These are phyloP conservation scores for Ctenopoma kingsleyae DNA, from an alignment of 2,797 vertebrate species.

Conservation along the genomic window DNA sequence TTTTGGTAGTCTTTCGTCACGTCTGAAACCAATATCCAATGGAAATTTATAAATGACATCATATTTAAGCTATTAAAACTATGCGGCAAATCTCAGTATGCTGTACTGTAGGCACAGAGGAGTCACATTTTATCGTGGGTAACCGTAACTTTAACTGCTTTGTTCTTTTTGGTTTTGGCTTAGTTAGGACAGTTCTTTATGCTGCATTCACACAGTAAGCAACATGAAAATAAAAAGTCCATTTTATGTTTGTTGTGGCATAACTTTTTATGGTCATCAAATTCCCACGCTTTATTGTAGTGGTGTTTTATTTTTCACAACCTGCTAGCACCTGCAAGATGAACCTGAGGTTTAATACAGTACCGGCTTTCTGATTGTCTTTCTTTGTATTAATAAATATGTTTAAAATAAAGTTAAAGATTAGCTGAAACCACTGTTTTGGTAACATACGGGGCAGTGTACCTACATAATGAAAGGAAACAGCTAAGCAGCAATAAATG, in stretches of 20 bases:
- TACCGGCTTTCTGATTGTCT: background rate
- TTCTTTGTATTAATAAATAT: background rate
- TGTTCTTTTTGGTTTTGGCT: background rate
- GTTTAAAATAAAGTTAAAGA: background rate
- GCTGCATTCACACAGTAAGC: conserved; percentile 1
- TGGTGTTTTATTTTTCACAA: background rate
- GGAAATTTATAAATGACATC: background rate
- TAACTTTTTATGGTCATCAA: background rate
- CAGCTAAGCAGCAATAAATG: conserved; percentile 19
- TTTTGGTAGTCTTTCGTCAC: background rate
- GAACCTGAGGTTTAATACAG: background rate
- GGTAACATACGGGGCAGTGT: background rate
- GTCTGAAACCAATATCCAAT: background rate
- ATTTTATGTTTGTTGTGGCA: conserved; percentile 1
- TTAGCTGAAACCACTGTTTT: conserved; percentile 10
- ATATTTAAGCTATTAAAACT: background rate
- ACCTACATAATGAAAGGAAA: conserved; percentile 6
- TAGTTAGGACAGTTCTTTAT: background rate
- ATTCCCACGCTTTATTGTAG: background rate
- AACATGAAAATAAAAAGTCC: conserved; percentile 1
- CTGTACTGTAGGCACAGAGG: background rate
- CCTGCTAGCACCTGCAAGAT: background rate
- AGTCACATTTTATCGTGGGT: background rate
- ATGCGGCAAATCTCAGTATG: background rate
- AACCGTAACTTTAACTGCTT: too few species aligned